Conservation (phyloP, 2,888 invertebrate genomes). For the Phalera bucephala region DNA sequence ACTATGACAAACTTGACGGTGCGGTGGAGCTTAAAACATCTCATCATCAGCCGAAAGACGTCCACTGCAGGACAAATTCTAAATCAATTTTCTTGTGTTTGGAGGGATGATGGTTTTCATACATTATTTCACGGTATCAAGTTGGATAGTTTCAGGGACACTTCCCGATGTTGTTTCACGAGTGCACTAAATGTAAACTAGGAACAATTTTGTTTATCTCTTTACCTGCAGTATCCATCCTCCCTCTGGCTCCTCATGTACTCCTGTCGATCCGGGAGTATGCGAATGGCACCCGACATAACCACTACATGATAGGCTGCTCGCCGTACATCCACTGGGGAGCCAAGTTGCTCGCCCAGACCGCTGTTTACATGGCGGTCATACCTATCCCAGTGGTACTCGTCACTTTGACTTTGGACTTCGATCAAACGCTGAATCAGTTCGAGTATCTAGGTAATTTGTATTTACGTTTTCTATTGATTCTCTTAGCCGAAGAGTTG, state of each 20-base stretch:
- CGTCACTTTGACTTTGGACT: slow-evolving; percentile 4
- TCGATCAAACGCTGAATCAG: slow-evolving; percentile 11
- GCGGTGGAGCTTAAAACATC: slow-evolving; percentile 6
- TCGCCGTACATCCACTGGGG: slow-evolving; percentile 13
- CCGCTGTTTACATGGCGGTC: not conserved
- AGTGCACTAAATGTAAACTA: too few species aligned
- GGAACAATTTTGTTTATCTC: too few species aligned
- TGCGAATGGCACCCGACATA: slow-evolving; percentile 7
- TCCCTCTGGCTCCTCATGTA: slow-evolving; percentile 11
- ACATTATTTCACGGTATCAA: too few species aligned
- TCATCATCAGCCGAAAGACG: too few species aligned
- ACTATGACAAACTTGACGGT: not conserved
- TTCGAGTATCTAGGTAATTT: slow-evolving; percentile 6
- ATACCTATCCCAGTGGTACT: slow-evolving; percentile 4
- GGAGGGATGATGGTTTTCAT: too few species aligned
- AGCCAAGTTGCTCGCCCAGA: slow-evolving; percentile 9
- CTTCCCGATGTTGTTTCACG: too few species aligned
- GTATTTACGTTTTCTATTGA: too few species aligned
- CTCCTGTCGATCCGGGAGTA: slow-evolving; percentile 11
- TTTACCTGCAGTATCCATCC: slow-evolving; percentile 9
- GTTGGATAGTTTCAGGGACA: too few species aligned
- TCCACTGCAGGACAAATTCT: too few species aligned
- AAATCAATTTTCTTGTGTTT: too few species aligned
- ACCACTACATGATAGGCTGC: slow-evolving; percentile 21
- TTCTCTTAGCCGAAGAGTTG: too few species aligned